Base-by-base conservation (phyloP, 2,888 invertebrate genomes). In the Stramonita haemastoma region DNA sequence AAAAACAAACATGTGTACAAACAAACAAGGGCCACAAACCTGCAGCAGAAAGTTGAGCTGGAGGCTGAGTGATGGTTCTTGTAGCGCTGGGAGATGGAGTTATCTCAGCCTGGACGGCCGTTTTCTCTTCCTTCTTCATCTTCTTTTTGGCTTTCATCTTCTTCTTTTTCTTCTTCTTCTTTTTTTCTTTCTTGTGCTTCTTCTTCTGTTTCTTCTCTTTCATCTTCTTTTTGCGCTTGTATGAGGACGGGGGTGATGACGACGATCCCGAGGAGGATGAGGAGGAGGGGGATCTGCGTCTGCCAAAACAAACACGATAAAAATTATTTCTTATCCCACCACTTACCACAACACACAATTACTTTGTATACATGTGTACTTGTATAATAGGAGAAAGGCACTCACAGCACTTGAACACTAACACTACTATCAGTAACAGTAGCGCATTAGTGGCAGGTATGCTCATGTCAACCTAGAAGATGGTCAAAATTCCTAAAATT, bases 181-280 rank as follows among this genome's bases (percentile, higher is more conserved):
- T 36, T 83, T 83, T 83, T 26, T 46, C 36, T 13, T 26, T n/a
- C 26, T 83, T 36, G 13, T 83, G 36, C 46, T 83, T 56, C 77
- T 89, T 81, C 66, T 89, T 87, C 73, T 81, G 86, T 85, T 90
- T 89, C 57, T 89, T 87, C 81, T 89, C 87, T 56, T 90, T 89
- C 73, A 89, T 34, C 89, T 89, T 89, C 46, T 90, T 88, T 77
- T 89, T 90, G 5, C 89, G 89, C 5, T 88, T 88, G n/a, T 88
- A 60, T 5, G 90, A 88, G 5, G 90, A 90, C 29, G 90, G 89
- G 0, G 90, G 89, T 32, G 83, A 81, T 5, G 87, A 57, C 0
- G 88, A 89, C 22, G 88, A 89, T 8, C 46, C 46, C 0, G 81
- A 83, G 26, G 81, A 79, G 73, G 73, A 70, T n/a, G 70, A n/a